These are phyloP conservation scores for Pycnonotus jocosus DNA, from an alignment of 2,113 vertebrate species.

Conservation along the genomic window DNA sequence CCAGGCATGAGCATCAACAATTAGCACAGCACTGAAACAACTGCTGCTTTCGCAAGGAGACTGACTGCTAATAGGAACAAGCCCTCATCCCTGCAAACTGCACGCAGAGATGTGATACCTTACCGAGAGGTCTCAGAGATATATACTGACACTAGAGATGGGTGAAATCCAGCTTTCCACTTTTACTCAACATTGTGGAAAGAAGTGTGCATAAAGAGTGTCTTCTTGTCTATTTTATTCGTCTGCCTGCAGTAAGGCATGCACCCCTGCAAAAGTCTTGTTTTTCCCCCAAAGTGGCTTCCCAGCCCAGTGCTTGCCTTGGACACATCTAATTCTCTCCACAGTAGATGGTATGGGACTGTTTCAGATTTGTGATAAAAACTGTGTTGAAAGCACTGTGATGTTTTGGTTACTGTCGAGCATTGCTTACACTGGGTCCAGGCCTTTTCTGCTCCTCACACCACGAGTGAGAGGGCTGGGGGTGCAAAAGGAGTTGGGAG, in stretches of 20 bases:
- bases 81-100: neutral
- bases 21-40: neutral
- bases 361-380: neutral
- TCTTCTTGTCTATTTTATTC: neutral
- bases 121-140: neutral
- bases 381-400: too few relatives aligned
- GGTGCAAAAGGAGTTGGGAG: rapidly evolving
- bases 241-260: rapidly evolving
- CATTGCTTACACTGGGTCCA: neutral
- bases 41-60: neutral
- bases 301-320: neutral
- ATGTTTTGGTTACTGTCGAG: neutral
- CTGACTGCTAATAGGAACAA: neutral
- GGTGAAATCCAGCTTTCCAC: neutral
- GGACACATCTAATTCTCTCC: neutral
- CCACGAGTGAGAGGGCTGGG: rapidly evolving
- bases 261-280: neutral
- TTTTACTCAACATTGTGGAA: neutral
- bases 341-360: neutral
- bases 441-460: neutral
- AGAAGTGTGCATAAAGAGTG: neutral
- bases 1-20: neutral
- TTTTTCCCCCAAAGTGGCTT: rapidly evolving
- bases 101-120: rapidly evolving
- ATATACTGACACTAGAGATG: neutral